phyloP scores from a whole-genome alignment of 2,888 invertebrate genomes.

The Anthophora plumipes region DNA sequence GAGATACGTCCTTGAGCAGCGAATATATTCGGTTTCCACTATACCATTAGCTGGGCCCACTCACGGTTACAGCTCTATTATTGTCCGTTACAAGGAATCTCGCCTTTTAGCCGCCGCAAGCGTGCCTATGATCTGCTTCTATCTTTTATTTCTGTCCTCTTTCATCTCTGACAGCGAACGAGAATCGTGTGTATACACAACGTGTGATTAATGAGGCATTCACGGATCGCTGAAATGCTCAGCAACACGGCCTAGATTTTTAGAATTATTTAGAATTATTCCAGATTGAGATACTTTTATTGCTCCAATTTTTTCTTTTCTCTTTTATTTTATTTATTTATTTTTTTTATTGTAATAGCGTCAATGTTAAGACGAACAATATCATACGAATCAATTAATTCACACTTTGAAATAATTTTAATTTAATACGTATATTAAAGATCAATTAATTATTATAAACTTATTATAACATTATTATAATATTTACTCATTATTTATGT shows the following conservation, averaged over 20 bases:
- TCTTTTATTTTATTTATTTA: no score
- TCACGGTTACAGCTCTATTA: slow-evolving; percentile 78
- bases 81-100: slow-evolving; percentile 68
- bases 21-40: slow-evolving; percentile 69
- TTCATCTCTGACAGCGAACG: slow-evolving; percentile 57
- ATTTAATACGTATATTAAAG: no score
- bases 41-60: slow-evolving; percentile 79
- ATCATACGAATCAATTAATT: slow-evolving; percentile 17
- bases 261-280: no score
- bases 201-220: slow-evolving; percentile 81
- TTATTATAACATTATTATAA: no score
- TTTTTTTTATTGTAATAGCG: not conserved
- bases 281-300: slow-evolving; percentile 53
- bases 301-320: not conserved
- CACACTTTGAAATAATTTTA: no score
- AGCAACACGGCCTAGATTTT: slow-evolving; percentile 32
- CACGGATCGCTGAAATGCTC: slow-evolving; percentile 47
- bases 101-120: slow-evolving; percentile 67
- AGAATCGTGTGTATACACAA: slow-evolving; percentile 68
- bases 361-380: slow-evolving; percentile 1
- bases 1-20: slow-evolving; percentile 68
- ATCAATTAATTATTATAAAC: no score
- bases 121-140: slow-evolving; percentile 66
- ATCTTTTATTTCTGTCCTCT: slow-evolving; percentile 63
- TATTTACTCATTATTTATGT: no score